These are phyloP conservation scores for Enteromius fasciolatus DNA, from an alignment of 2,797 vertebrate genomes.

Conservation along the genomic window DNA sequence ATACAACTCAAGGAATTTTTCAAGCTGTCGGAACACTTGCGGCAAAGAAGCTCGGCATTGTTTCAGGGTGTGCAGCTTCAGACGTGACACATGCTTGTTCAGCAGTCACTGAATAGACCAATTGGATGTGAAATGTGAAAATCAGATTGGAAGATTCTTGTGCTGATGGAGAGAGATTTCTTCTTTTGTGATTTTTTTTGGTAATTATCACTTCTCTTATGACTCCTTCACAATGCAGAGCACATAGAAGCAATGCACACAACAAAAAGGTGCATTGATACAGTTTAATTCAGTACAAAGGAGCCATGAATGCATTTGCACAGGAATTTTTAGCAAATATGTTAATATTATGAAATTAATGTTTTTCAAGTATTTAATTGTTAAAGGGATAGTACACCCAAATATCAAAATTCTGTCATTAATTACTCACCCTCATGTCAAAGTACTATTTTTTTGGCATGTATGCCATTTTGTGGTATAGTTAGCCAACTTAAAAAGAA, in stretches of 20 bases:
- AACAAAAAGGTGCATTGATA: not conserved
- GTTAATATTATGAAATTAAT: not conserved
- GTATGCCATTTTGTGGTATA: not conserved
- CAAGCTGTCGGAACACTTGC: slow-evolving; percentile 45
- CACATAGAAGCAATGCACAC: not conserved
- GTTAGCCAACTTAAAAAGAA: not conserved
- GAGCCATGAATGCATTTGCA: not conserved
- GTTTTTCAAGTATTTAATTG: not conserved
- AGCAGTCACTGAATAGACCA: slow-evolving; percentile 30
- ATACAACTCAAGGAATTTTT: slow-evolving; percentile 36
- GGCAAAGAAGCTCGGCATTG: slow-evolving; percentile 20
- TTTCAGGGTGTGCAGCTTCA: slow-evolving; percentile 38
- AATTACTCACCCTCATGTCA: not conserved
- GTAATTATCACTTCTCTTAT: slow-evolving; percentile 11
- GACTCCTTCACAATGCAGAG: not conserved
- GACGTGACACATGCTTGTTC: slow-evolving; percentile 43
- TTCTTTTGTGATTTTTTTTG: slow-evolving; percentile 16
- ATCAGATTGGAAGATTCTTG: not conserved
- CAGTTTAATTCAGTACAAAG: not conserved
- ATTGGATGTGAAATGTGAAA: slow-evolving; percentile 26
- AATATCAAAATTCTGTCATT: not conserved
- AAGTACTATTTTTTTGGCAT: too few species aligned
- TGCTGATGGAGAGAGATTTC: slow-evolving; percentile 22
- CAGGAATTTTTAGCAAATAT: not conserved
- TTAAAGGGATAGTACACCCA: not conserved